Base-by-base conservation (phyloP, 2,797 vertebrate genomes). In the Pyrocephalus nanus region DNA sequence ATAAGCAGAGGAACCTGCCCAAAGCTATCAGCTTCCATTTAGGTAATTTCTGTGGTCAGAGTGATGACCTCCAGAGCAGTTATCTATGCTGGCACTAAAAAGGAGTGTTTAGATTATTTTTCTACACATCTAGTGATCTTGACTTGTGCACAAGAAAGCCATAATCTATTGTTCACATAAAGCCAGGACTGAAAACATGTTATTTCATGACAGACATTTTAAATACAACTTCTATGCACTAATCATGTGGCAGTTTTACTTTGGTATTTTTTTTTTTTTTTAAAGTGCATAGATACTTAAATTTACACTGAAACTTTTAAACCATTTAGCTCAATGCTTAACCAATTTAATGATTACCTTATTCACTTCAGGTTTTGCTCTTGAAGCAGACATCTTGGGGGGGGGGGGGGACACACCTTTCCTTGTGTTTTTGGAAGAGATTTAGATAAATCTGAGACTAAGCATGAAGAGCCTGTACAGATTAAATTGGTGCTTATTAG, bases 171-270 rank as follows among this genome's bases (percentile, higher is more conserved):
- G 25, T 47, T 76, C 32, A 79, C 26, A 30, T 77, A 32, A 90
- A 84, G 14, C 8, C 30, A 61, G 51, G 11, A 32, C 45, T 79
- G 47, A n/a, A 50, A 86, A 82, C 6, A 40, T 14, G 11, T 25
- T 86, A 43, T 72, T 60, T 74, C 27, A 71, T n/a, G 38, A 57
- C 34, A 91, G 29, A 42, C 6, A 38, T 32, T 83, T 91, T 21
- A 83, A 90, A 90, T n/a, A 29, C 3, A 3, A 21, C 27, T 80
- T 82, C 15, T 43, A 32, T 36, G 26, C 10, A 61, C 4, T 53
- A 61, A 17, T 26, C 0, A 0, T 32, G 14, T 34, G 29, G 11
- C 13, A 2, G 2, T 3, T 43, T 13, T 17, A 6, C 4, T 30
- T 14, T 32, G 27, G 16, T 53, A 7, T 53, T 53, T 27, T 45